Evolutionary conservation across 1,140 invertebrate species (phyloP).

Genomic region (Formica exsecta): DNA sequence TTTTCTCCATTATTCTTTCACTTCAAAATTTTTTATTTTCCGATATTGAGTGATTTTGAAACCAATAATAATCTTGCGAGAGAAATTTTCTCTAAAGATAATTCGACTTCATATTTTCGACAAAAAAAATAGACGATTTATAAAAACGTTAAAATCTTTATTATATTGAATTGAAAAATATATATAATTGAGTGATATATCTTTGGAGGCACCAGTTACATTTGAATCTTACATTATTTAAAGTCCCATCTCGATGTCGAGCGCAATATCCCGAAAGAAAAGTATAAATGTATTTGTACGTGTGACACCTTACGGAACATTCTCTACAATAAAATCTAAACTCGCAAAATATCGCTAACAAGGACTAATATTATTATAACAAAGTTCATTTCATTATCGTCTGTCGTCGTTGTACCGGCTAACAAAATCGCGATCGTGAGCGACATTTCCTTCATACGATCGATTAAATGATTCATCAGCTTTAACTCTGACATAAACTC

Average conservation of each 20-base stretch:
- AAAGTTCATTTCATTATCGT: constrained; percentile 40
- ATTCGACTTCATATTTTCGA: background rate
- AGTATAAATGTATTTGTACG: constrained; percentile 17
- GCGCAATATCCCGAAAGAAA: constrained; percentile 9
- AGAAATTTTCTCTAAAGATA: background rate
- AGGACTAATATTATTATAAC: constrained; percentile 51
- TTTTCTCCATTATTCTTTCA: background rate
- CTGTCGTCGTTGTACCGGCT: constrained; percentile 22
- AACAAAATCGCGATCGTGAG: background rate
- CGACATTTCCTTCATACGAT: background rate
- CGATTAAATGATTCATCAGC: constrained; percentile 38
- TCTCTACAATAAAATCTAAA: constrained; percentile 24
- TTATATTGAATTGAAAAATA: background rate
- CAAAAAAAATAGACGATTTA: background rate
- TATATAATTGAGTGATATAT: background rate
- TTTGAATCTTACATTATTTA: background rate
- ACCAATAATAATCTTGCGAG: no score
- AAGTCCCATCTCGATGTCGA: constrained; percentile 3
- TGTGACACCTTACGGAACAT: constrained; percentile 24
- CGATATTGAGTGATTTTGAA: background rate
- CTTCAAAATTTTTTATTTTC: constrained; percentile 5
- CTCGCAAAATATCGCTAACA: constrained; percentile 32
- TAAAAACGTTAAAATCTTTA: background rate
- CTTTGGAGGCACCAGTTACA: background rate
- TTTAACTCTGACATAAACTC: constrained; percentile 23